These are phyloP conservation scores for Diarsia mendica DNA, from an alignment of 2,888 invertebrate genomes.

Conservation along the genomic window DNA sequence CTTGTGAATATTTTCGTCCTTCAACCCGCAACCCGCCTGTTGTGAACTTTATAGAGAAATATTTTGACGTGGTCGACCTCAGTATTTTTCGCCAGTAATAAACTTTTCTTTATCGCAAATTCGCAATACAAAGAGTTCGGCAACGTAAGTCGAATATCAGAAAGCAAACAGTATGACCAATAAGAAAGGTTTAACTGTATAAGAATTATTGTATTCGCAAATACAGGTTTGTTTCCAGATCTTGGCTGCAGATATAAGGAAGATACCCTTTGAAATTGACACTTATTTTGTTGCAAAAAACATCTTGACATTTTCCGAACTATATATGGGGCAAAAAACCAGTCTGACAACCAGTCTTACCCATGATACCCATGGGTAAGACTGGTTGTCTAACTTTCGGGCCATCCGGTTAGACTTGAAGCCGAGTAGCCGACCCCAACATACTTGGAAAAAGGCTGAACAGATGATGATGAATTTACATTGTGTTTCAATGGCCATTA, in stretches of 20 bases:
- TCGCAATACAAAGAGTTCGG: conserved; percentile 21
- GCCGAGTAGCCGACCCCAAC: too few species aligned
- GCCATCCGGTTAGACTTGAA: neutral
- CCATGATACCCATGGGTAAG: too few species aligned
- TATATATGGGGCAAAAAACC: too few species aligned
- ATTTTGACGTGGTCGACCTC: neutral
- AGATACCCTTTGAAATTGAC: neutral
- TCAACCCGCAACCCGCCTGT: neutral
- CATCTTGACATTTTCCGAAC: neutral
- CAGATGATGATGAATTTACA: neutral
- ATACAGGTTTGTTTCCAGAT: conserved; percentile 8
- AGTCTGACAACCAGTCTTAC: too few species aligned
- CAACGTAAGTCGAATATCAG: conserved; percentile 9
- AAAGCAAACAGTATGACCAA: conserved; percentile 13
- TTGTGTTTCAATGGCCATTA: conserved; percentile 33
- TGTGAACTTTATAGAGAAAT: conserved; percentile 17
- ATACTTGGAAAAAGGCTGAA: too few species aligned
- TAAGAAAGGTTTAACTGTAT: conserved; percentile 8
- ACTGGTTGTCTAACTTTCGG: too few species aligned
- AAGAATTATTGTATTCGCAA: neutral
- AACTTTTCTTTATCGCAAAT: conserved; percentile 36
- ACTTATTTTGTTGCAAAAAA: neutral
- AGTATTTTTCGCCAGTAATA: conserved; percentile 10
- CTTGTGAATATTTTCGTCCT: neutral
- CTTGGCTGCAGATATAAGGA: neutral